Evolutionary conservation across 37 sponge, comb jelly and placozoan species (phyloP), one percentile per base, ranked within the genome.

Genomic region (Petrosia ficiformis): DNA sequence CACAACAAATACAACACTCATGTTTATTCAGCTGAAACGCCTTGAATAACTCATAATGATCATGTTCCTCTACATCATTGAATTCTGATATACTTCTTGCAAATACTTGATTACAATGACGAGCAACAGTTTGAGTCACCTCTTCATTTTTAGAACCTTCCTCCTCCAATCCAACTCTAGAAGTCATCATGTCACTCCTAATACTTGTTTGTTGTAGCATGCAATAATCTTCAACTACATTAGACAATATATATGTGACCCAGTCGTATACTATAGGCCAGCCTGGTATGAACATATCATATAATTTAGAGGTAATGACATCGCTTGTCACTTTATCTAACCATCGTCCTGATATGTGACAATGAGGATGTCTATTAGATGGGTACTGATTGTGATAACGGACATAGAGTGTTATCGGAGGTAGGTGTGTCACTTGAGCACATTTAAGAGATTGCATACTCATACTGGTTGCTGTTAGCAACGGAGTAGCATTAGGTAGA

Each of bases 251-350:
- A 77, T 71, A 89, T 6, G 40, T 59, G 33, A 89, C 74, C 68
- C 80, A 79, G 11, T 89, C 77, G 29, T 72, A 89, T 65, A 89
- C 90, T 34, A 84, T 66, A 22, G 70, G 76, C 34, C 77, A 84
- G 22, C 79, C 80, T 33, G 84, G 90, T 19, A 67, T 65, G 60
- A 84, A 89, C 44, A 71, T 41, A 4, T 52, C 37, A 35, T 58
- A 31, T 31, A 89, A 36, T 29, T 80, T 57, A 24, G 70, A 59
- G 33, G 14, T 57, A 22, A 89, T 28, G 29, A 16, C 24, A 14
- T 60, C 28, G 14, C 65, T 22, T 6, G 44, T 25, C 44, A 65
- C 65, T 39, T 74, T 42, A 69, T 89, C 81, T 31, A 89, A 66
- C 90, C 90, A 89, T 3, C 72, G 40, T 24, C 85, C 76, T 67